Conservation (phyloP, 1,140 invertebrate genomes). For the Varroa destructor region DNA sequence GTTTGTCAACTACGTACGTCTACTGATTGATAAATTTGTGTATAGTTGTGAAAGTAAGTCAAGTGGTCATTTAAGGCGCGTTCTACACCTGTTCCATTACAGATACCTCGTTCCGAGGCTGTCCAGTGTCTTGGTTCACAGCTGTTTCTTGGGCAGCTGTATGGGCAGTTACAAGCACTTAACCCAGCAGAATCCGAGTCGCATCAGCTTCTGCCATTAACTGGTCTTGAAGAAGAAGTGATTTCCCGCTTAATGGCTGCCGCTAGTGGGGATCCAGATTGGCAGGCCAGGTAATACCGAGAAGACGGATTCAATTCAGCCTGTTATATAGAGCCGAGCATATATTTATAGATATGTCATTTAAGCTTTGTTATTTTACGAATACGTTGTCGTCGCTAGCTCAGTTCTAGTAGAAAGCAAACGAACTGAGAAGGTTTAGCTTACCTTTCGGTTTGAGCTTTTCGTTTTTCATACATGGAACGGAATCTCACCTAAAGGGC, state of each 20-base stretch:
- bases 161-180: constrained; percentile 62
- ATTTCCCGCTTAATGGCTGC: constrained; percentile 69
- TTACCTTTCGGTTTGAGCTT: too few species aligned
- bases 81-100: constrained; percentile 31
- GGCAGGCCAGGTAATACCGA: constrained; percentile 55
- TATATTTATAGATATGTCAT: too few species aligned
- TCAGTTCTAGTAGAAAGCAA: too few species aligned
- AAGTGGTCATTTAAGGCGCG: too few species aligned
- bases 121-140: constrained; percentile 76
- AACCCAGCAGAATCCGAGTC: constrained; percentile 54
- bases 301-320: too few species aligned
- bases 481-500: too few species aligned
- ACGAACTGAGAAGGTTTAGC: too few species aligned
- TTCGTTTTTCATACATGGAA: too few species aligned
- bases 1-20: not conserved
- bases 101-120: constrained; percentile 74
- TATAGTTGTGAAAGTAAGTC: too few species aligned
- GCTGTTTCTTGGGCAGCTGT: constrained; percentile 61
- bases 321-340: too few species aligned
- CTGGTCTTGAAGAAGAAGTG: constrained; percentile 60
- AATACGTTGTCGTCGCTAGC: too few species aligned
- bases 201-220: constrained; percentile 22
- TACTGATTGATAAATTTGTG: not conserved
- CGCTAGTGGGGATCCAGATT: constrained; percentile 71
- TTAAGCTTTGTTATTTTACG: too few species aligned